Conservation (phyloP, 2,797 vertebrate species). For the Rhinoraja longicauda region DNA sequence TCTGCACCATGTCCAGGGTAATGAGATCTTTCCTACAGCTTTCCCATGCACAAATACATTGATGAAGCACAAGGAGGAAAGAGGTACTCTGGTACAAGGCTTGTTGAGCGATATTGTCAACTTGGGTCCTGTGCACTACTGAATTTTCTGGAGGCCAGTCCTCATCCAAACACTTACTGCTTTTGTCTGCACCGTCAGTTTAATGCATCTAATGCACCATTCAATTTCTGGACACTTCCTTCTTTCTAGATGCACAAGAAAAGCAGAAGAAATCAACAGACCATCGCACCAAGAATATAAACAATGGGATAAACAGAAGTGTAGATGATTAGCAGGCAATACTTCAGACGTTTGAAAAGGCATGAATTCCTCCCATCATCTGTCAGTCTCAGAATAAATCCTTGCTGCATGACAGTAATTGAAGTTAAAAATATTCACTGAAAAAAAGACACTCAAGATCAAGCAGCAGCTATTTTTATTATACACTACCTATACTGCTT, state of each 20-base stretch:
- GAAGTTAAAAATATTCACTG: not conserved
- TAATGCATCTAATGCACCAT: too few relatives aligned
- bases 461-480: not conserved
- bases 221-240: too few relatives aligned
- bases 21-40: too few relatives aligned
- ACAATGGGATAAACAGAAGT: not conserved
- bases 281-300: not conserved
- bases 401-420: not conserved
- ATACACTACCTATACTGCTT: not conserved
- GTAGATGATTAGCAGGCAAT: not conserved
- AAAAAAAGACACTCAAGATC: not conserved
- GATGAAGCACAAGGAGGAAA: too few relatives aligned
- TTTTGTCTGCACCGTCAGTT: too few relatives aligned
- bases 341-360: not conserved
- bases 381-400: not conserved
- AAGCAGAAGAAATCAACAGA: not conserved
- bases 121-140: too few relatives aligned
- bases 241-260: not conserved
- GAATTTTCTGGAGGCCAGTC: too few relatives aligned
- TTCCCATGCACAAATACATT: too few relatives aligned
- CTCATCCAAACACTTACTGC: too few relatives aligned
- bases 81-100: too few relatives aligned
- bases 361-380: not conserved
- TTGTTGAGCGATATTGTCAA: too few relatives aligned
- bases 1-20: too few relatives aligned